Base-by-base conservation (phyloP, 2,113 vertebrate genomes). In the Chionomys nivalis region DNA sequence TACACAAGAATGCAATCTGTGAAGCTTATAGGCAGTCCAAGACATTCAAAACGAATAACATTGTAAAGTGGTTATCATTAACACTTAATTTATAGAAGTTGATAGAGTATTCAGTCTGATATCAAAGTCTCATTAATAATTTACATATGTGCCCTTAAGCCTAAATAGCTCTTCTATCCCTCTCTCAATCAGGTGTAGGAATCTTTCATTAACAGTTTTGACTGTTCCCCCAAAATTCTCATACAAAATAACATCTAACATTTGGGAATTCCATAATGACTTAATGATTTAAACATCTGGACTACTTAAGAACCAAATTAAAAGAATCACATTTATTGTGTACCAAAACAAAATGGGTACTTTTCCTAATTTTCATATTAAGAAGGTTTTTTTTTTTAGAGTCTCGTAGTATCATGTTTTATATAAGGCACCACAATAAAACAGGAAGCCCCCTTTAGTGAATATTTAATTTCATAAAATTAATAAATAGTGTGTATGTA, bases 61-160 rank as follows among this genome's bases (percentile, higher is more conserved):
- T 5, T 91, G 94, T 14, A 89, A 96, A 93, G 81, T 61, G 68
- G 36, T 23, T 89, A 90, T 75, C 13, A 75, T 77, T 86, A 96
- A 47, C 73, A 72, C 94, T 97, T 89, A 96, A 75, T 47, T 81
- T 81, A 89, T 17, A 95, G 85, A 98, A 14, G 24, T 55, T 5
- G 91, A 87, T 70, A 93, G 90, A 95, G 36, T 49, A 95, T 61
- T 65, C 5, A 75, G 63, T 36, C 24, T 88, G 39, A 17, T 76
- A 97, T 91, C 87, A 95, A 78, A 96, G 36, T 96, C 70, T 0
- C 0, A 44, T 86, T 5, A 42, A 42, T 90, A 97, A 98, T 55
- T 81, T 95, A 94, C 73, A 72, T 31, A 2, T 66, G n/a, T 65
- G 49, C 21, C 33, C 21, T 13, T 49, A 17, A 10, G 55, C 88